Evolutionary conservation across 2,888 invertebrate genomes (phyloP).

Genomic region (Myopa tessellatipennis): DNA sequence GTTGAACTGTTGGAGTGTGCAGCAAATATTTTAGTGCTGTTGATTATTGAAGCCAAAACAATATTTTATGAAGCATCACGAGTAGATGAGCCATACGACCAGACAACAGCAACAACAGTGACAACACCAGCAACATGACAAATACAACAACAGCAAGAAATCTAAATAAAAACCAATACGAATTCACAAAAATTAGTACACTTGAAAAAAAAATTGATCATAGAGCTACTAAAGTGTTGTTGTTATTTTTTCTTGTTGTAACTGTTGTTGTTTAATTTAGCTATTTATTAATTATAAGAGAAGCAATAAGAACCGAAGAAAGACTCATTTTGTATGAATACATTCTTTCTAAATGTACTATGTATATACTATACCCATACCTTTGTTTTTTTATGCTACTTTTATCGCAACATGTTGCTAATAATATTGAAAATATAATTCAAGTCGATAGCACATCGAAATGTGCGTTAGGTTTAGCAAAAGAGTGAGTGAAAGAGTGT

Average conservation of each 20-base stretch:
- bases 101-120: slow-evolving; percentile 40
- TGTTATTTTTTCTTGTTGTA: not conserved
- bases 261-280: too few relatives aligned
- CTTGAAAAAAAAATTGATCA: slow-evolving; percentile 11
- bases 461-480: slow-evolving; percentile 20
- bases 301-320: too few relatives aligned
- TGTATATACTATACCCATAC: too few relatives aligned
- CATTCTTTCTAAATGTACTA: too few relatives aligned
- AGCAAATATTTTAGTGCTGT: slow-evolving; percentile 21
- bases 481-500: not conserved
- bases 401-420: not conserved
- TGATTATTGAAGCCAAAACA: slow-evolving; percentile 34
- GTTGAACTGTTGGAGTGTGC: slow-evolving; percentile 33
- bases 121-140: slow-evolving; percentile 10
- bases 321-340: too few relatives aligned
- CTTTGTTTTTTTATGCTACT: too few relatives aligned
- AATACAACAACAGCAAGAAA: slow-evolving; percentile 48
- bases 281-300: too few relatives aligned
- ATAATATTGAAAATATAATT: slow-evolving; percentile 31
- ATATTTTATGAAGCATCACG: slow-evolving; percentile 44
- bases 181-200: slow-evolving; percentile 43
- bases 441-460: slow-evolving; percentile 34
- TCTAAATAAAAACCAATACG: slow-evolving; percentile 57
- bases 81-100: slow-evolving; percentile 44
- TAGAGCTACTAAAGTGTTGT: not conserved